phyloP scores from a whole-genome alignment of 2,113 vertebrate genomes.

The Willisornis vidua region DNA sequence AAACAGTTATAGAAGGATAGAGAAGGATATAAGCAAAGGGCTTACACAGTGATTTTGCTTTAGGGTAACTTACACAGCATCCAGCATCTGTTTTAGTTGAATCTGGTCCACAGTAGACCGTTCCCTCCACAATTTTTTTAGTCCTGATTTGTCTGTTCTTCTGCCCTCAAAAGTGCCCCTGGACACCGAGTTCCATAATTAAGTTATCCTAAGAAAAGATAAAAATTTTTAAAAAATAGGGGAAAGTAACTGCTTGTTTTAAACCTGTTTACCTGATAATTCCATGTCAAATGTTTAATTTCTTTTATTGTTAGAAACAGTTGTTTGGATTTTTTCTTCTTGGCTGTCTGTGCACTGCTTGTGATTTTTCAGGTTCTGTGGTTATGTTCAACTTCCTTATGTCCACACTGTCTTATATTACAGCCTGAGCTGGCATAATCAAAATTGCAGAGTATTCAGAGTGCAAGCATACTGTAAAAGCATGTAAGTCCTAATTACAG shows the following conservation, averaged over 20 bases:
- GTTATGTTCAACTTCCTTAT: background rate
- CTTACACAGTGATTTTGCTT: background rate
- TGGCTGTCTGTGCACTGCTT: background rate
- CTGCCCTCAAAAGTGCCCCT: background rate
- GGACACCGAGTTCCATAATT: background rate
- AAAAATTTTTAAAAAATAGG: background rate
- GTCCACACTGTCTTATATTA: background rate
- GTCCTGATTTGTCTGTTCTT: background rate
- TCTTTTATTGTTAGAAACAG: background rate
- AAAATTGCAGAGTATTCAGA: background rate
- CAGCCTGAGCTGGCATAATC: background rate
- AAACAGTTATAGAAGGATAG: background rate
- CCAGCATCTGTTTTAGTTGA: background rate
- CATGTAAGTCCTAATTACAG: background rate
- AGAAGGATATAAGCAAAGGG: slow-evolving; percentile 6
- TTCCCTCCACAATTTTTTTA: background rate
- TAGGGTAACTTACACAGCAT: background rate
- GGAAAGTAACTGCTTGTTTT: background rate
- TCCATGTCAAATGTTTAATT: background rate
- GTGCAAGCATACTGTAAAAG: background rate
- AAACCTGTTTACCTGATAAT: background rate
- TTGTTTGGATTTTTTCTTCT: background rate
- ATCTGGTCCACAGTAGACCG: background rate
- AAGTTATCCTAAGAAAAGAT: background rate
- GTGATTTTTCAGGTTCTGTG: background rate